Base-by-base conservation (phyloP, 2,797 vertebrate genomes). In the Dryobates pubescens region DNA sequence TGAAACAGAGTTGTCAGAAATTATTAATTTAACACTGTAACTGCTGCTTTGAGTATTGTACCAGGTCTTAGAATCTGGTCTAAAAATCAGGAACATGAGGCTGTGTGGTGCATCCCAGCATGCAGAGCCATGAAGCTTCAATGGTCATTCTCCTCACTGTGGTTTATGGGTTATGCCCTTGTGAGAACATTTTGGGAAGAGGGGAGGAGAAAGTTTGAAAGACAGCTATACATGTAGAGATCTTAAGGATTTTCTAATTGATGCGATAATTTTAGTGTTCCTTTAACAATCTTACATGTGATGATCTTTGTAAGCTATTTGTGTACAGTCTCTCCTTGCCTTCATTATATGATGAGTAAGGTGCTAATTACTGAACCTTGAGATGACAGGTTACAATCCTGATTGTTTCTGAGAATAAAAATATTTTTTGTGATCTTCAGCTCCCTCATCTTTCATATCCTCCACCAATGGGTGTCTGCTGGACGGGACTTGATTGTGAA, bases 21-120 rank as follows among this genome's bases (percentile, higher is more conserved):
- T 16, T 13, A 87, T 45, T 59, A 43, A 43, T 64, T 64, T 71
- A 80, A 64, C 20, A 19, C 16, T 20, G 3, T 61, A 69, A 61
- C n/a, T 61, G 13, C 51, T 62, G 41, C 71, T 88, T 64, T 73
- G 51, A 59, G 12, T 54, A 34, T 51, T 69, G 68, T 24, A 41
- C 57, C 10, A 20, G 9, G 3, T 16, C 26, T 72, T 53, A 32
- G 19, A 73, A 30, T 49, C 24, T 17, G 23, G 45, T 14, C 17
- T 69, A 77, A 47, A 79, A 79, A n/a, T 79, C 53, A 82, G 58
- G 6, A 63, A 75, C 62, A 6, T 13, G 38, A 80, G 61, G 22
- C 32, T 22, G 3, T 0, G 2, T 64, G 43, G 10, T 30, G 5
- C 4, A 3, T n/a, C 68, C 10, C 30, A 62, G 47, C 38, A 17